Evolutionary conservation across 1,140 invertebrate genomes (phyloP).

Genomic region (Hesperophylax magnus): DNA sequence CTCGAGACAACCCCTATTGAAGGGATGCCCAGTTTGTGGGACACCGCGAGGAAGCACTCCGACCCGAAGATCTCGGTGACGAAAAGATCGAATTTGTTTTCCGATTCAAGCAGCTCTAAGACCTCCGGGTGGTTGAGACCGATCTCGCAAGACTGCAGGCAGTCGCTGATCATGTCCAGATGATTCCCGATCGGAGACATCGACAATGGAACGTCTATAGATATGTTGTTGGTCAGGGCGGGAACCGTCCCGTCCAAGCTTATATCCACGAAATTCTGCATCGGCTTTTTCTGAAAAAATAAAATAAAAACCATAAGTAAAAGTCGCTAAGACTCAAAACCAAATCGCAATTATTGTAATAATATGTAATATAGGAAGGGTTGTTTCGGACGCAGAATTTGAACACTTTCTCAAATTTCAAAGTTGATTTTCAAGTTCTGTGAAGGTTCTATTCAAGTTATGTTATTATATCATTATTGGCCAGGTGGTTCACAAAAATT

Average conservation of each 20-base stretch:
- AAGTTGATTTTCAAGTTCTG: too few species aligned
- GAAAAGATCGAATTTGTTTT: constrained; percentile 75
- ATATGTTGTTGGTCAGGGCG: constrained; percentile 68
- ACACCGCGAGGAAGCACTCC: constrained; percentile 73
- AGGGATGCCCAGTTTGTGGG: constrained; percentile 72
- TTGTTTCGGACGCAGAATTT: too few species aligned
- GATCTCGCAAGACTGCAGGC: constrained; percentile 64
- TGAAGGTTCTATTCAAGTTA: too few species aligned
- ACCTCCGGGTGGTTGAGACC: constrained; percentile 64
- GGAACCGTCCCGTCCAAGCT: constrained; percentile 67
- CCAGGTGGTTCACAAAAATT: too few species aligned
- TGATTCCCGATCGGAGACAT: constrained; percentile 65
- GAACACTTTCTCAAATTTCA: too few species aligned
- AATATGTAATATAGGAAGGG: too few species aligned
- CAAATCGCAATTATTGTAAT: too few species aligned
- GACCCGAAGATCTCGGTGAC: constrained; percentile 79
- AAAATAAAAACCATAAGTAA: not conserved
- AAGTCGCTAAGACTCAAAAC: not conserved
- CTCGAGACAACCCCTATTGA: constrained; percentile 73
- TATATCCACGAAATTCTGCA: constrained; percentile 65
- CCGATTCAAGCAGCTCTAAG: constrained; percentile 62
- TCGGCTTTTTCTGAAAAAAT: constrained; percentile 65
- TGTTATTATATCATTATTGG: too few species aligned
- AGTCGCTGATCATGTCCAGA: constrained; percentile 67
- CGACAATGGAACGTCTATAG: constrained; percentile 61